Evolutionary conservation across 2,113 vertebrate species (phyloP), one percentile per base, ranked within the genome.

Genomic region (Eptesicus fuscus): DNA sequence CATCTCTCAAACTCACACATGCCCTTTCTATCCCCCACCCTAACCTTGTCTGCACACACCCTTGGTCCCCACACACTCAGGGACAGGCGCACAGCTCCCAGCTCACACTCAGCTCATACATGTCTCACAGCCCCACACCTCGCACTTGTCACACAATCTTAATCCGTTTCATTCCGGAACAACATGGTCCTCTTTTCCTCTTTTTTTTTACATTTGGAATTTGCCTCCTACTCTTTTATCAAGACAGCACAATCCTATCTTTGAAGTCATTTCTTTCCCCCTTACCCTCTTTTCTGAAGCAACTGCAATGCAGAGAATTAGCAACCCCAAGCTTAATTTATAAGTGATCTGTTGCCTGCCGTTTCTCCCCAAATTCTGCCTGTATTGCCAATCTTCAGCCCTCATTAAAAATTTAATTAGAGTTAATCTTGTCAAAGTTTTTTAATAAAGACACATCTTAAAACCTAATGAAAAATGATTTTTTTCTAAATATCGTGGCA

Each of bases 131-230:
- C 83, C 88, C 77, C 95, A 95, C 95, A 92, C 88, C 96, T 96
- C 56, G 2, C 90, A 94, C 95, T 96, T 96, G 97, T 97, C 97
- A 97, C 97, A 94, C 95, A 96, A 96, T 96, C 97, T 97, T 97
- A 97, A 97, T 97, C 95, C 97, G 73, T 97, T 97, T 97, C 97
- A 97, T 96, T 97, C 95, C 80, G 84, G 95, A 97, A 96, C 93
- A 96, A 95, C 96, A 91, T 49, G 82, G 79, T 94, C 78, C 83
- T 96, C 93, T 97, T 94, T 95, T 83, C 83, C 86, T 90, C 23
- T 74, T 74, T 90, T 93, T 85, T 90, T 67, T 65, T 59, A 6
- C 79, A 89, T 94, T 97, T 97, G 90, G 85, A 94, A 91, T 97
- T 96, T 97, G 92, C 92, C 91, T 97, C 90, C 82, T 94, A 88